Evolutionary conservation across 2,113 vertebrate species (phyloP).

Genomic region (Barnardius zonarius): DNA sequence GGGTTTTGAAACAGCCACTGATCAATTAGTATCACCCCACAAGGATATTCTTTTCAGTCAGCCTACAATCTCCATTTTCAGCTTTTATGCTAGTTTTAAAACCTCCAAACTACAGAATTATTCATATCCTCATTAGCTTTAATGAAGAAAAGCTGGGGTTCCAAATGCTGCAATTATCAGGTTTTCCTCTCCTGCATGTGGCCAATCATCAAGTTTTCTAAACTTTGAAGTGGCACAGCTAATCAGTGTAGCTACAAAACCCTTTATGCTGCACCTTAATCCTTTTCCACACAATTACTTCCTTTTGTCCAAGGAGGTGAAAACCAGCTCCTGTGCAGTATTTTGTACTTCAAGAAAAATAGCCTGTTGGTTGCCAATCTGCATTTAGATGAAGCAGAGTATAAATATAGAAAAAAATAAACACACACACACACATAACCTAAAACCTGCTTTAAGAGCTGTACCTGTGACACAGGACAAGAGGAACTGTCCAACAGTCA

Average conservation of each 20-base stretch:
- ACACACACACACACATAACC: not conserved
- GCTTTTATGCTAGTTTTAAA: not conserved
- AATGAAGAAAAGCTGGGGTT: not conserved
- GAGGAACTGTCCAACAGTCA: not conserved
- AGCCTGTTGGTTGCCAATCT: not conserved
- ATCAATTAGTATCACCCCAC: not conserved
- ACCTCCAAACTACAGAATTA: not conserved
- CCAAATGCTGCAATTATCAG: not conserved
- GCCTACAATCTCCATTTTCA: not conserved
- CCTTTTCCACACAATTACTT: not conserved
- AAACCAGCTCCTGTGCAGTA: not conserved
- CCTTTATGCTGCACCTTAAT: not conserved
- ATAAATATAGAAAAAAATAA: not conserved
- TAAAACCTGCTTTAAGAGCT: not conserved
- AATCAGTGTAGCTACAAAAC: not conserved
- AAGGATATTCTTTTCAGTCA: not conserved
- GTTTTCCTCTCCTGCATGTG: not conserved
- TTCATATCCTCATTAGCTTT: slow-evolving; percentile 6
- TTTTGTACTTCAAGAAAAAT: not conserved
- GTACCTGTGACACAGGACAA: not conserved
- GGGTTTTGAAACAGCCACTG: not conserved
- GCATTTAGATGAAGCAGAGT: not conserved
- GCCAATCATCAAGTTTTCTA: not conserved
- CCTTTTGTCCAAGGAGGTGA: not conserved
- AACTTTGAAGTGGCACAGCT: not conserved